Base-by-base conservation (phyloP, 92 coral and sea anemone species). In the Actinernus sp. region DNA sequence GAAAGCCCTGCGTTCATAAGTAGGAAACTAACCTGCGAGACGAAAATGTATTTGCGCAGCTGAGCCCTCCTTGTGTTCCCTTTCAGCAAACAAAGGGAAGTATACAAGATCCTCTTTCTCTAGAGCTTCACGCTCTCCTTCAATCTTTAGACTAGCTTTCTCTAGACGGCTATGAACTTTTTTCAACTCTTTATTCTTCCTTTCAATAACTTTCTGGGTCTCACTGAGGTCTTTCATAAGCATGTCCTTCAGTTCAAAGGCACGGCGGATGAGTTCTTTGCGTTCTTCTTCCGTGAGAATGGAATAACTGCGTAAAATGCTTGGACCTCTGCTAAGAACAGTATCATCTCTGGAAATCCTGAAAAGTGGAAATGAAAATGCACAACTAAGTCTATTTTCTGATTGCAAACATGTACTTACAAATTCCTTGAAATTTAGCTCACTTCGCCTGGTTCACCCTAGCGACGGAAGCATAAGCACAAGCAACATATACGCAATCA, bases 41-140 rank as follows among this genome's bases (percentile, higher is more conserved):
- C 96, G 74, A 55, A 89, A 89, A 51, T 89, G 96, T 34, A 89
- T 89, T 61, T 89, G 96, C 14, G 96, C 85, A 0, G 96, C 96
- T 1, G 96, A 89, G 0, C 78, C 78, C 51, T 74, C 85, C 61
- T 74, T 89, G 61, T 54, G 79, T 28, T 89, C 96, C 43, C 96
- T 85, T 65, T 89, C 96, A 13, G 96, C 92, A 69, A 79, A 85
- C 46, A 89, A 69, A 0, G 92, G 81, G 58, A 89, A 89, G 27
- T 79, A 85, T 2, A 73, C 78, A 30, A 89, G 58, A 12, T 89
- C 84, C 29, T 79, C 78, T 26, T 63, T 85, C 22, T 79, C 81
- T 67, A 89, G 45, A 31, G 96, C 96, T 7, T 89, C 88, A 9
- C 16, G 50, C 47, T 89, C 96, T 0, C 96, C 96, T 0, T 85